Evolutionary conservation across 2,888 invertebrate species (phyloP), one percentile per base, ranked within the genome.

Genomic region (Cheilosia vulpina): DNA sequence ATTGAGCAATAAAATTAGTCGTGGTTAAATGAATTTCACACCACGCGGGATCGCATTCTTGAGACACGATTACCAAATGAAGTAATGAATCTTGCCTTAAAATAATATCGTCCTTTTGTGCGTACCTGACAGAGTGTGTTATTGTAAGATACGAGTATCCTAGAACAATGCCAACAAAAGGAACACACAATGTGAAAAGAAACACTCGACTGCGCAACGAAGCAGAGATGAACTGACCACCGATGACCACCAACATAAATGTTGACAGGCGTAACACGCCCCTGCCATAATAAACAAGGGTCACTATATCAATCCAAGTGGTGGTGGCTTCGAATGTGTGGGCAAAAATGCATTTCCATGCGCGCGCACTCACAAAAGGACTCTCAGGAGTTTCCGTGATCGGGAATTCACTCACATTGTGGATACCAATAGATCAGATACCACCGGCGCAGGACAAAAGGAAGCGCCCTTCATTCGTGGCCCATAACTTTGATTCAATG

Each of bases 1-100:
- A 92, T 92, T 92, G 89, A 92, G 92, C 92, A 92, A 92, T 92
- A 92, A 92, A 92, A 92, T 92, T 92, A 79, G 92, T 89, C 90
- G 89, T 90, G 91, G 92, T 92, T 91, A 92, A 91, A 89, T 89
- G 89, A 89, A 89, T 90, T 90, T 90, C 88, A 90, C 88, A 88
- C 88, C 83, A 76, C 66, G 58, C 55, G 52, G 60, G 58, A 85
- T 80, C 65, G 19, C 53, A 80, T 78, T 68, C 65, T 73, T 24
- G 24, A 73, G 68, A 66, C 17, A 73, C 60, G 50, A 60, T 63
- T 75, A 80, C 88, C 87, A 88, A 90, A 90, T 89, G 88, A 88
- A 90, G 90, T 90, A 91, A 91, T 91, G 89, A 89, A 89, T 89
- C 88, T 89, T 88, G 71, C 75, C 81, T 79, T 78, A 52, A 77